phyloP scores from a whole-genome alignment of 2,113 vertebrate species.

The Grallaria varia region DNA sequence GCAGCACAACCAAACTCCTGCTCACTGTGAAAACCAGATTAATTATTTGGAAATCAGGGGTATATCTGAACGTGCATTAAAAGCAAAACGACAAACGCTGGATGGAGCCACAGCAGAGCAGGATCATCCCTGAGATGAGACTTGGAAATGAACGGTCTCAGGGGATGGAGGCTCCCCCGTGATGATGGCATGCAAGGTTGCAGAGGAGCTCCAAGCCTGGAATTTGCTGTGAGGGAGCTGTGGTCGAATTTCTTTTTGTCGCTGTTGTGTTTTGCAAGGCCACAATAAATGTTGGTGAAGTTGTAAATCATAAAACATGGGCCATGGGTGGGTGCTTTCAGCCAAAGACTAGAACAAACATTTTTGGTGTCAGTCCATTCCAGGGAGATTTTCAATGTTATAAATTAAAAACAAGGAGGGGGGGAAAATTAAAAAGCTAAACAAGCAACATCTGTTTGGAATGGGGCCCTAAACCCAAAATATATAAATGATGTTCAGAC shows the following conservation, averaged over 20 bases:
- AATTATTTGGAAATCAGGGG: neutral
- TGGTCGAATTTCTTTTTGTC: constrained; percentile 3
- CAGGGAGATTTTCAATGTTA: neutral
- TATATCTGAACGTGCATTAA: neutral
- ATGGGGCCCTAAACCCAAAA: neutral
- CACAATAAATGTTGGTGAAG: neutral
- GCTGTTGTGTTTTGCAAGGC: constrained; percentile 18
- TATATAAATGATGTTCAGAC: neutral
- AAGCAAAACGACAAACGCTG: neutral
- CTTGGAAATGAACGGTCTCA: neutral
- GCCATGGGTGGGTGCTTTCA: neutral
- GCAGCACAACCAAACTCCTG: neutral
- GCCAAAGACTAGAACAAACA: neutral
- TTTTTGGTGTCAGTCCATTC: neutral
- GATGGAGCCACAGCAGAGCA: neutral
- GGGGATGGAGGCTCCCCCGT: neutral
- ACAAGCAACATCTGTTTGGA: constrained; percentile 54
- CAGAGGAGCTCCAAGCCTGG: neutral
- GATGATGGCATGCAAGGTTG: neutral
- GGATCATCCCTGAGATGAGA: neutral
- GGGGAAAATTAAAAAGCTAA: neutral
- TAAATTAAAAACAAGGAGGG: neutral
- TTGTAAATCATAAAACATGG: neutral
- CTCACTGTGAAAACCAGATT: neutral
- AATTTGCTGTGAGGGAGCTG: constrained; percentile 2